Percentiles rank a stretch among this genome's conserved stretches.
phyloP scores from a whole-genome alignment of 2,888 invertebrate species.

The Erynnis tages region DNA sequence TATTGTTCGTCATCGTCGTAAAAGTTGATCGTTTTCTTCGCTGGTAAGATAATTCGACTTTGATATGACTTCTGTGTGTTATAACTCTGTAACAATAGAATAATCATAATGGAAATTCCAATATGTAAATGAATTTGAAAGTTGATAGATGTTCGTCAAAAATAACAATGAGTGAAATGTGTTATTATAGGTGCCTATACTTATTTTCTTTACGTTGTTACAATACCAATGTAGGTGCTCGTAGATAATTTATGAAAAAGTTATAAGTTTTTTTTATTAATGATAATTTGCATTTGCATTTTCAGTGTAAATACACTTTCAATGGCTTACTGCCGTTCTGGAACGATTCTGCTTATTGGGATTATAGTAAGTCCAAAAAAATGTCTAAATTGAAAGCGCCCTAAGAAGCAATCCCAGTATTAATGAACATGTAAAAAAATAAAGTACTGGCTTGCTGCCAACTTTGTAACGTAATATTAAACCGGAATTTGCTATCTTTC shows the following conservation, averaged over 20 bases:
- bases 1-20: constrained; percentile 22
- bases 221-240: no score
- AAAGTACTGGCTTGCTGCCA: constrained; percentile 23
- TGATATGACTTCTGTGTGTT: constrained; percentile 15
- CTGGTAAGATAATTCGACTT: constrained; percentile 11
- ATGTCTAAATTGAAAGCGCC: background rate
- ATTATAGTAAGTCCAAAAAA: background rate
- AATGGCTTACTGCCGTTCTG: no score
- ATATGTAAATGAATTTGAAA: background rate
- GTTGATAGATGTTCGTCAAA: background rate
- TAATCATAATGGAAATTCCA: background rate
- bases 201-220: no score
- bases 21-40: constrained; percentile 20
- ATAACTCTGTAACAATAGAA: constrained; percentile 9
- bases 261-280: no score
- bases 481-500: constrained; percentile 20
- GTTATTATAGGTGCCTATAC: no score
- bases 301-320: no score
- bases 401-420: constrained; percentile 8
- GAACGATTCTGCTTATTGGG: no score
- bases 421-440: constrained; percentile 22
- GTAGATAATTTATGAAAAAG: no score
- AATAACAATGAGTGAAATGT: background rate
- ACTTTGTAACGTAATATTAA: constrained; percentile 26
- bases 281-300: no score